Base-by-base conservation (phyloP, 2,113 vertebrate species). In the Bujurquina vittata region DNA sequence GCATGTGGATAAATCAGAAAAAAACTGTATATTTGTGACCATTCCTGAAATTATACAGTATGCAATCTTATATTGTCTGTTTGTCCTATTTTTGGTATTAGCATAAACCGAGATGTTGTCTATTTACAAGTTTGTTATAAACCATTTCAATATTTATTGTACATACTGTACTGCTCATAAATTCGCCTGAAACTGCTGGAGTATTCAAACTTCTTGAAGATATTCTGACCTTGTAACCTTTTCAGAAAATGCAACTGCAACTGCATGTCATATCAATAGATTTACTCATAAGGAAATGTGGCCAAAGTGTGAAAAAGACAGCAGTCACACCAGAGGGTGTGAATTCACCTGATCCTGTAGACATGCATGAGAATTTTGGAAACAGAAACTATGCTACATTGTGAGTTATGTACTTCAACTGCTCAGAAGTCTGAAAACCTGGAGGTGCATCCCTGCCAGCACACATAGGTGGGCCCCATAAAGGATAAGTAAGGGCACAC, bases 281-380 rank as follows among this genome's bases (percentile, higher is more conserved):
- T 59, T 22, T 23, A 9, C 17, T n/a, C 3, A 58, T 75, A 55
- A 80, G 82, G 72, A 88, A 87, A 60, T 37, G 56, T 22, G 49
- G 77, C 2, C 33, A 31, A 33, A 7, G 79, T 87, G 54, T 80
- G 31, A 69, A 82, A 77, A 78, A 11, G 18, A 49, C 2, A 61
- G 74, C 26, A n/a, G 54, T 58, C 56, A 31, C 10, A 57, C 17
- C 6, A n/a, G 12, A 73, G 18, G 17, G 46, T 77, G 35, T 35
- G 43, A 79, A 54, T 62, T n/a, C 5, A 15, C 58, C 35, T 56
- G 43, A 69, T 10, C 46, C 17, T 57, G 4, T 56, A 22, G 5
- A 65, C 14, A 18, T 12, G 17, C 54, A 22, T 26, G 20, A 55
- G 61, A 75, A 26, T 65, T 77, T 54, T 43, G 33, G 31, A 75